Base-by-base conservation (phyloP, 2,797 vertebrate genomes). In the Scarus forsteni region DNA sequence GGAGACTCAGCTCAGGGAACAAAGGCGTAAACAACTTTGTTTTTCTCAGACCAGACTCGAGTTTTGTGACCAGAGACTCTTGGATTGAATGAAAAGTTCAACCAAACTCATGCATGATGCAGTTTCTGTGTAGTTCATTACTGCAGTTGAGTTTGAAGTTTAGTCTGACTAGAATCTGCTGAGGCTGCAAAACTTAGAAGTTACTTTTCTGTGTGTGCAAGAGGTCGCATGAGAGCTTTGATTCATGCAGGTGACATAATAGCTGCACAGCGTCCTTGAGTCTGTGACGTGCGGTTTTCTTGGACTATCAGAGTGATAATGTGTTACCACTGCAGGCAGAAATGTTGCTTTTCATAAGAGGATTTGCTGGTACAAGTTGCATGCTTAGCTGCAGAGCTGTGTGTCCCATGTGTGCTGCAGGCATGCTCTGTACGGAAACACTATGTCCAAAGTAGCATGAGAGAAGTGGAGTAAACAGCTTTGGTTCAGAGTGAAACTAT, bases 11-110 rank as follows among this genome's bases (percentile, higher is more conserved):
- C 53, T 43, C 10, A 3, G 15, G 18, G 72, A 88, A 91, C 77
- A 88, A 90, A 92, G 86, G 71, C 70, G 88, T 90, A 91, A 93
- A 91, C 92, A 93, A 92, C 83, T 91, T 93, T 86, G 83, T 92
- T 92, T 92, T 86, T 86, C 79, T 73, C 75, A 68, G 60, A 56
- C 43, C 70, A 74, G 43, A 60, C 71, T 75, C 73, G 63, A 60
- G 56, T 83, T 44, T 44, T 82, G 59, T 46, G 42, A 70, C 40
- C 19, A 3, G 40, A n/a, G 38, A 13, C 27, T 74, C 73, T 78
- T 46, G 14, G 43, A 52, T 10, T 77, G 44, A 78, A 68, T 63
- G 52, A 57, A 44, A 6, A 50, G 5, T 7, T 3, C 14, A 19
- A 19, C 0, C 1, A 3, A n/a, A 8, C 7, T 38, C 3, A 27